Evolutionary conservation across 64 coral and sea anemone genomes (phyloP).

Genomic region (Orbicella faveolata): DNA sequence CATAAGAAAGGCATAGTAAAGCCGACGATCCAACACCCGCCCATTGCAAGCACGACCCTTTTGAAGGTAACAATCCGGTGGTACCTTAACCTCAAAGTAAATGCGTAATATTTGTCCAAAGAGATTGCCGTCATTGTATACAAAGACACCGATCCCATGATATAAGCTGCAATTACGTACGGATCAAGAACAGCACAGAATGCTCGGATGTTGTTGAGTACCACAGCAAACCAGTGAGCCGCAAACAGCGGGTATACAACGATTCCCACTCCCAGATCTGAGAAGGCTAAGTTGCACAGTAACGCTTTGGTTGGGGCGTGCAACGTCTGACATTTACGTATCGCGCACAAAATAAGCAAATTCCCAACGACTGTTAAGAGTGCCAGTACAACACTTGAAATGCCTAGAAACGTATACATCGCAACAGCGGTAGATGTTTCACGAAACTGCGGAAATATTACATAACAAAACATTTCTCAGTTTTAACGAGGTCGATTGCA

Average conservation of each 20-base stretch:
- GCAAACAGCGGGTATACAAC: neutral
- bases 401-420: no score
- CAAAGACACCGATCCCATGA: neutral
- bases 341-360: neutral
- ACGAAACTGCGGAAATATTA: no score
- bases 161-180: neutral
- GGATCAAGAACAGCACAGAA: neutral
- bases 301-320: neutral
- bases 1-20: neutral
- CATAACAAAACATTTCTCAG: no score
- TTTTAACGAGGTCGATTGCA: no score
- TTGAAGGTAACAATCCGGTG: slow-evolving; percentile 6
- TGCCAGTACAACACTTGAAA: no score
- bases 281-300: neutral
- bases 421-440: no score
- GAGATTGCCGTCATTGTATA: neutral
- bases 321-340: neutral
- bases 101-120: slow-evolving; percentile 7
- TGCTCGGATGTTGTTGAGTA: neutral
- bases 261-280: neutral
- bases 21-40: neutral
- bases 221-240: neutral
- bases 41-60: neutral
- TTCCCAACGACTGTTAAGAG: neutral
- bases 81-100: neutral